Conservation (phyloP, 2,113 vertebrate species). For the Brachirus orientalis region DNA sequence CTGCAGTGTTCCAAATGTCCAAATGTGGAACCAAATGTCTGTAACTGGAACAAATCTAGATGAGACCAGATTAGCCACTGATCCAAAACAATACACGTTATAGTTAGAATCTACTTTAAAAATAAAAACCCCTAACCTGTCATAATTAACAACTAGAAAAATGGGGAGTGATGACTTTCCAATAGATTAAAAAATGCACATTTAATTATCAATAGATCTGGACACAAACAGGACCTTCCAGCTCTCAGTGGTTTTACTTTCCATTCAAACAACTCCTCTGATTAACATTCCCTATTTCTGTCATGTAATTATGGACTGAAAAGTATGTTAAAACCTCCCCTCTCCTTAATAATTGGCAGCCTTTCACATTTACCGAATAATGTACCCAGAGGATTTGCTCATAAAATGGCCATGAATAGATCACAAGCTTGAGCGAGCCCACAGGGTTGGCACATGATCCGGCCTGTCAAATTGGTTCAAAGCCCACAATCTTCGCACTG, state of each 20-base stretch:
- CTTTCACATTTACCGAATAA: neutral
- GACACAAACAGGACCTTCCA: neutral
- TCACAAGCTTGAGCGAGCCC: constrained; percentile 33
- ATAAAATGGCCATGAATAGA: constrained; percentile 28
- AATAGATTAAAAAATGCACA: neutral
- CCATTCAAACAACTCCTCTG: neutral
- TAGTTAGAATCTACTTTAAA: neutral
- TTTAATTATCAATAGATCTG: neutral
- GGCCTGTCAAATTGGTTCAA: constrained; percentile 26
- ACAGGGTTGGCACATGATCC: constrained; percentile 15
- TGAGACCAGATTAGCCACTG: neutral
- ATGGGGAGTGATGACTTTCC: neutral
- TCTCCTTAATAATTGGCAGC: constrained; percentile 5
- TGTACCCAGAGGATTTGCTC: constrained; percentile 12
- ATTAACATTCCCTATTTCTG: neutral
- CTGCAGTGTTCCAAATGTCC: neutral
- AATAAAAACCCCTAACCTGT: neutral
- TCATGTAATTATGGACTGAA: constrained; percentile 9
- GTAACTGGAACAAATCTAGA: neutral
- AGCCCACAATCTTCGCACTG: constrained; percentile 19
- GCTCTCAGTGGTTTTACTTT: constrained; percentile 7
- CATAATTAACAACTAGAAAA: neutral
- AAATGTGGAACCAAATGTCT: constrained; percentile 8
- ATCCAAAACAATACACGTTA: neutral
- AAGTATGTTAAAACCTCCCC: neutral